Conservation (phyloP, 2,113 vertebrate species). For the Lynx canadensis region DNA sequence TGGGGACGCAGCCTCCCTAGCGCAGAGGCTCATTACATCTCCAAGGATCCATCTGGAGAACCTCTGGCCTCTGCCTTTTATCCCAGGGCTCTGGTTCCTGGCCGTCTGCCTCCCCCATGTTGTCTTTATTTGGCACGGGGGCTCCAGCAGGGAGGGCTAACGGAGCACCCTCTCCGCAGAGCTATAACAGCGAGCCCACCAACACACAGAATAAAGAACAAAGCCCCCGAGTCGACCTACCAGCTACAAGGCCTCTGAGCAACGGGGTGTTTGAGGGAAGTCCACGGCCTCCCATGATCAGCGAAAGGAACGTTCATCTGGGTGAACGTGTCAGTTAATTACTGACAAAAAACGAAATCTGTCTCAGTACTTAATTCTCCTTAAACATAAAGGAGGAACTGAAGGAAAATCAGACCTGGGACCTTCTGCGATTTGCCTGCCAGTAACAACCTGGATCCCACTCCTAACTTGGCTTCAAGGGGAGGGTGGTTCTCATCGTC, state of each 20-base stretch:
- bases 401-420: not conserved
- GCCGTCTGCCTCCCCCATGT: not conserved
- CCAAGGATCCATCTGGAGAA: fast-evolving
- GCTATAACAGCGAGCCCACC: not conserved
- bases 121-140: not conserved
- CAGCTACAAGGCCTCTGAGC: not conserved
- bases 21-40: fast-evolving
- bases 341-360: too few relatives aligned
- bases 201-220: not conserved
- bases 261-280: fast-evolving
- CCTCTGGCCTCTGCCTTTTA: not conserved
- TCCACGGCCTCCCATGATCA: fast-evolving
- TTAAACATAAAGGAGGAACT: not conserved
- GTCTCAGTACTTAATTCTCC: not conserved
- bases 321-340: too few relatives aligned
- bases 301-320: not conserved
- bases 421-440: not conserved
- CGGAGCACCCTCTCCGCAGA: not conserved
- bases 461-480: not conserved
- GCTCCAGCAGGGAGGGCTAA: not conserved
- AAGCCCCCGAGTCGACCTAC: not conserved
- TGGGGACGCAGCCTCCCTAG: not conserved
- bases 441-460: not conserved
- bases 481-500: not conserved
- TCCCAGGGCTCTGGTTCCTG: not conserved